phyloP scores from a whole-genome alignment of 2,113 vertebrate species.

The Saimiri boliviensis region DNA sequence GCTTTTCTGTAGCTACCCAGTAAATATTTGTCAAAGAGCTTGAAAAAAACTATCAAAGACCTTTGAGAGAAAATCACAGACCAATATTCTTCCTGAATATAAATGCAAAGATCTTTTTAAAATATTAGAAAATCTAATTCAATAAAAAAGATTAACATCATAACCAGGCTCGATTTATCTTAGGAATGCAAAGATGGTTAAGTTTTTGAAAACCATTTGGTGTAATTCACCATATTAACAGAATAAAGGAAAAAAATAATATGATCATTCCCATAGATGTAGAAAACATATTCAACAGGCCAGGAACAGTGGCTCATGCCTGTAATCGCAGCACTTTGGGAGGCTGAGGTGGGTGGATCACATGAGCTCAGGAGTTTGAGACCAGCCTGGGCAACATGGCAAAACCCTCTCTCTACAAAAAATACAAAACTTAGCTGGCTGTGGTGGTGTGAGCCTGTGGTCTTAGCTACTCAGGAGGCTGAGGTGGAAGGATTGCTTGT shows the following conservation, averaged over 20 bases:
- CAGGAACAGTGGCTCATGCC: no score
- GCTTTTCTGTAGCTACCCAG: not conserved
- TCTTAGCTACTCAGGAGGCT: no score
- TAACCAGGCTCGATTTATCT: not conserved
- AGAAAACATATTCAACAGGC: no score
- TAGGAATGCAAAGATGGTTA: not conserved
- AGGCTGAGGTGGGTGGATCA: no score
- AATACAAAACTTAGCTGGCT: no score
- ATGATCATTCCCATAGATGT: not conserved
- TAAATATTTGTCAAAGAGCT: slow-evolving; percentile 23
- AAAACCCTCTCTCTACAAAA: no score
- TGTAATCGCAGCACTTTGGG: no score
- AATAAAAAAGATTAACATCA: not conserved
- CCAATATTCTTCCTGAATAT: not conserved
- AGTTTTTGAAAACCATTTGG: not conserved
- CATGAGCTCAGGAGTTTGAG: no score
- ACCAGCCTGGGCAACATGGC: no score
- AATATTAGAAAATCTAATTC: slow-evolving; percentile 7
- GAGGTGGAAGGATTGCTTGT: no score
- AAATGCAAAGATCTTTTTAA: not conserved
- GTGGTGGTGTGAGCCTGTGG: no score
- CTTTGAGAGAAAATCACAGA: not conserved
- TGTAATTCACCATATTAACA: not conserved
- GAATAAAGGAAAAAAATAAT: not conserved
- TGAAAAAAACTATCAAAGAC: not conserved